A percentile compares a stretch with the other conserved stretches of the same genome.
Evolutionary conservation across 2,113 vertebrate genomes (phyloP).

Genomic region (Manacus vitellinus): DNA sequence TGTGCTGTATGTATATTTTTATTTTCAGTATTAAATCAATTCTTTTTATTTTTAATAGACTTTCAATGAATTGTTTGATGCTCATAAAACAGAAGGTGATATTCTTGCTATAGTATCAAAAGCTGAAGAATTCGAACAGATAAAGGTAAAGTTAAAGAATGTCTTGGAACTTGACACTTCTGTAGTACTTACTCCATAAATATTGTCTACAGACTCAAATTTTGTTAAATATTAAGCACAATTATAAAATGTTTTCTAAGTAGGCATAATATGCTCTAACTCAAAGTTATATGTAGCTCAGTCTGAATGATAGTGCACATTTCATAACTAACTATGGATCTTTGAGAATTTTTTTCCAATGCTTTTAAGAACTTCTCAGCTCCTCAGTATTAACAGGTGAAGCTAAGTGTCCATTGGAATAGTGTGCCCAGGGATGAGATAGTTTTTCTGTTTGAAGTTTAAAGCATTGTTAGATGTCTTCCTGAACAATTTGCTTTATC

Average conservation of each 20-base stretch:
- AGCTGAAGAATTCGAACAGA: slow-evolving; percentile 97
- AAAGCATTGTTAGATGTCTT: neutral
- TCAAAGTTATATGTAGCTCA: neutral
- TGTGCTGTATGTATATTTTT: neutral
- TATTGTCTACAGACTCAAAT: neutral
- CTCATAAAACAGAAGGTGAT: slow-evolving; percentile 93
- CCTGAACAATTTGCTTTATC: neutral
- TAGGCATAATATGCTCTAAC: neutral
- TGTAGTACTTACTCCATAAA: neutral
- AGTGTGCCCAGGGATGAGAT: neutral
- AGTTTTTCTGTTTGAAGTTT: slow-evolving; percentile 20
- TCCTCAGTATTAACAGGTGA: slow-evolving; percentile 7
- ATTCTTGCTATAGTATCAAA: slow-evolving; percentile 94
- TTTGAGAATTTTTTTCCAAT: slow-evolving; percentile 10
- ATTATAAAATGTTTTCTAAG: neutral
- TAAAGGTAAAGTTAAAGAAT: slow-evolving; percentile 85
- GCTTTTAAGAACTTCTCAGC: slow-evolving; percentile 4
- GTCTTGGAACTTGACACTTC: neutral
- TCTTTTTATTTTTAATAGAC: slow-evolving; percentile 79
- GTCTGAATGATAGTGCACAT: neutral
- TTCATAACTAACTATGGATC: neutral
- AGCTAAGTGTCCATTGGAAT: neutral
- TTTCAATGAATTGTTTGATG: slow-evolving; percentile 94
- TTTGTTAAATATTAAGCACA: neutral
- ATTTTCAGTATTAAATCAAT: slow-evolving; percentile 28